These are phyloP conservation scores for Sarcophaga subvicina DNA, from an alignment of 2,888 invertebrate species.

Conservation along the genomic window DNA sequence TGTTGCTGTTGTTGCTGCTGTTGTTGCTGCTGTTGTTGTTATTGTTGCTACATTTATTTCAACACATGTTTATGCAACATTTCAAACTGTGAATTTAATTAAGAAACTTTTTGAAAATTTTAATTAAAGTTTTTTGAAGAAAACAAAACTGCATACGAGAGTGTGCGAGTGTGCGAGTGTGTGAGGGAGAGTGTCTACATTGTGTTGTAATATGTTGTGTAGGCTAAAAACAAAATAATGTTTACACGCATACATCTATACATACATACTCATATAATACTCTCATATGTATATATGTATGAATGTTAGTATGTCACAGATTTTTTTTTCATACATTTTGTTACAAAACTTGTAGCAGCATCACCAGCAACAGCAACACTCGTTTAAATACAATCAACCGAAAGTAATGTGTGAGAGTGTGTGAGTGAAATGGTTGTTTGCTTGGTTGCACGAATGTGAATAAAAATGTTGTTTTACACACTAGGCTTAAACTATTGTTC, in stretches of 20 bases:
- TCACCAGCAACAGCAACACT: no score
- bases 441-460: conserved; percentile 9
- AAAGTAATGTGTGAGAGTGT: conserved; percentile 5
- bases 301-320: no score
- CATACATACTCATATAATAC: no score
- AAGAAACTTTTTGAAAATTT: conserved; percentile 69
- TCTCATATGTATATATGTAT: no score
- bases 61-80: conserved; percentile 69
- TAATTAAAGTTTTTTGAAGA: conserved; percentile 67
- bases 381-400: no score
- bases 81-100: conserved; percentile 70
- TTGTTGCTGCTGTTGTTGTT: background rate
- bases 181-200: no score
- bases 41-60: conserved; percentile 60
- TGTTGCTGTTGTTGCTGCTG: no score
- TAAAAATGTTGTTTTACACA: conserved; percentile 34
- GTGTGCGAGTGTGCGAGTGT: no score
- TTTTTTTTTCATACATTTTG: no score
- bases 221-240: background rate
- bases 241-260: no score
- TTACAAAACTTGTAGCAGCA: no score
- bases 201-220: background rate
- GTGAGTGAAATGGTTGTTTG: background rate
- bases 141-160: conserved; percentile 52
- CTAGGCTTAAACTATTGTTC: conserved; percentile 34